Conservation (phyloP, 2,113 vertebrate genomes). For the Bothrops jararaca region DNA sequence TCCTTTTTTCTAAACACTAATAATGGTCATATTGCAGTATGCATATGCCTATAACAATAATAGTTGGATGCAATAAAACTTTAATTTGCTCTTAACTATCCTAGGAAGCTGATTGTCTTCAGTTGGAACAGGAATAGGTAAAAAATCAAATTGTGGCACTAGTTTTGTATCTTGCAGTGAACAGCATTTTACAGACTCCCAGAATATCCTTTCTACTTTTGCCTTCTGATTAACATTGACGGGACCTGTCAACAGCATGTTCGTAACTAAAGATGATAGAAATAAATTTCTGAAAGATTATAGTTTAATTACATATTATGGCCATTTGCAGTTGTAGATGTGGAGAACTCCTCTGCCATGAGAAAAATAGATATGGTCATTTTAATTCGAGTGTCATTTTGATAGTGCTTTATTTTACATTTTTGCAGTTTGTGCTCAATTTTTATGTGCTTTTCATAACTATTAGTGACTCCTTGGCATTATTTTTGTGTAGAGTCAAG, state of each 20-base stretch:
- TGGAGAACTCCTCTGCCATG: neutral
- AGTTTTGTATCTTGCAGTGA: neutral
- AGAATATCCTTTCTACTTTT: neutral
- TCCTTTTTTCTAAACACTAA: neutral
- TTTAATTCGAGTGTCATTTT: neutral
- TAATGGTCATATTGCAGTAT: too few species aligned
- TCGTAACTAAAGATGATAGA: neutral
- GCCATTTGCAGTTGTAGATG: neutral
- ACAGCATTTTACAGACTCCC: constrained; percentile 25
- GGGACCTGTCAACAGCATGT: neutral
- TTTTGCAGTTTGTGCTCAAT: neutral
- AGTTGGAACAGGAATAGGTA: neutral
- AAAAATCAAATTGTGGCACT: neutral
- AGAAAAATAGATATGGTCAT: neutral
- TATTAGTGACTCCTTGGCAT: neutral
- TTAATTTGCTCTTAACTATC: neutral
- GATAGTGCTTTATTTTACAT: neutral
- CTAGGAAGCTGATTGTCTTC: neutral
- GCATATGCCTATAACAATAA: neutral
- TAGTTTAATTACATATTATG: neutral
- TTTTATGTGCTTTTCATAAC: neutral
- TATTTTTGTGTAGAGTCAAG: neutral
- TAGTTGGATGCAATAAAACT: neutral
- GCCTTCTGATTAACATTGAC: neutral
- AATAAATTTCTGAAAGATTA: neutral